Evolutionary conservation across 2,888 invertebrate species (phyloP), one percentile per base, ranked within the genome.

Genomic region (Pharmacophagus antenor): DNA sequence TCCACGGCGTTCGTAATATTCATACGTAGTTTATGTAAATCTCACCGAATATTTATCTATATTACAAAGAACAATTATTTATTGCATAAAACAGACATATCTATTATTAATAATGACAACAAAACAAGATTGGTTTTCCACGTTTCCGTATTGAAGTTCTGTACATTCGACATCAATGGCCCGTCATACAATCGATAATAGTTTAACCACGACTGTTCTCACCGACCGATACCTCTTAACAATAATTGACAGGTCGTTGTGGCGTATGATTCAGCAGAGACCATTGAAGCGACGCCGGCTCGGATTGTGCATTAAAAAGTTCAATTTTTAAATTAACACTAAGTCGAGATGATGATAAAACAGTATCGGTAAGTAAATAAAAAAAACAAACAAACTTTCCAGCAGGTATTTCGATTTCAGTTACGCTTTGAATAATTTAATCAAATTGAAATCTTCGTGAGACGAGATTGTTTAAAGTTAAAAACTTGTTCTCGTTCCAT

Each of bases 241-340:
- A 37, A n/a, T 56, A 56, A 56, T 56, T 48, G 56, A 56, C 56
- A 48, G 56, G 37, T 56, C 56, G 37, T 48, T 56, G 56, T 48
- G 23, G 56, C 23, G 48, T 56, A 56, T 56, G 56, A 56, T 22
- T 48, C 48, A 49, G 56, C 56, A 48, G 48, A 56, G 48, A 20
- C 37, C 8, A 56, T 56, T 56, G 48, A 48, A 56, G 18, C 48
- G 21, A 37, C 23, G 41, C 37, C 48, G 22, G 48, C 22, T 23
- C 56, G 37, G 41, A 47, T 48, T 18, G 23, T 47, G 17, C 22
- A 23, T 46, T 37, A 6, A 49, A 56, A 48, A 41, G 48, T 49
- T 49, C 23, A 48, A 17, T 48, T 48, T 48, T 37, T 48, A 22
- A 56, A 47, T 22, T 37, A 47, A 55, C 22, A 37, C 47, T 37